Conservation (phyloP, 2,797 vertebrate genomes). For the Chaenodraco wilsoni region DNA sequence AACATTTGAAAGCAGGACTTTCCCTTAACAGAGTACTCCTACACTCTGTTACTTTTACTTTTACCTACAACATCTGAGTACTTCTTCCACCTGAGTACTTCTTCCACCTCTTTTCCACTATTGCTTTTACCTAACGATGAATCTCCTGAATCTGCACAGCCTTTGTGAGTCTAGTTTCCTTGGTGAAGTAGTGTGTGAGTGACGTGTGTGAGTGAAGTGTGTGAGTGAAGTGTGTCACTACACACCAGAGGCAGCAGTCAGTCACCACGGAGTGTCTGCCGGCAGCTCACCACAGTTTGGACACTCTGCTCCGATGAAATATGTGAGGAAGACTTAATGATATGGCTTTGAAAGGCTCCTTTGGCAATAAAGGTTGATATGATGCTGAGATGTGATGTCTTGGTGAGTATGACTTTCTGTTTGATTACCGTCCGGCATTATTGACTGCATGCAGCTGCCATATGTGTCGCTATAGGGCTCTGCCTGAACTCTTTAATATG, state of each 20-base stretch:
- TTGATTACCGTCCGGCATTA: not conserved
- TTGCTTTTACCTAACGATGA: not conserved
- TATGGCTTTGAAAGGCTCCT: not conserved
- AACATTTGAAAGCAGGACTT: no score
- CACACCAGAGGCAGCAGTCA: slow-evolving; percentile 21
- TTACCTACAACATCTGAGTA: no score
- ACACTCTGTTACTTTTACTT: no score
- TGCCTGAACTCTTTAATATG: not conserved
- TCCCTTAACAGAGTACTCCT: no score
- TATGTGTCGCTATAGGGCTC: not conserved
- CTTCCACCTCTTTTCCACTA: not conserved
- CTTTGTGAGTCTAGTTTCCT: not conserved
- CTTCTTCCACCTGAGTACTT: no score
- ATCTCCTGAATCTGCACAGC: not conserved
- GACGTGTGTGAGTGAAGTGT: not conserved
- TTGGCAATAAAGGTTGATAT: not conserved
- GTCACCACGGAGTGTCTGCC: slow-evolving; percentile 5
- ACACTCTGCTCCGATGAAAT: not conserved
- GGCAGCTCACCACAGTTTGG: not conserved
- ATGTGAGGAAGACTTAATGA: slow-evolving; percentile 1
- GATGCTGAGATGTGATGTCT: slow-evolving; percentile 17
- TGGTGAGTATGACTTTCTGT: slow-evolving; percentile 21
- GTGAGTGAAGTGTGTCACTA: not conserved
- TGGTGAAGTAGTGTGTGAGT: no score
- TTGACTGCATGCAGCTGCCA: not conserved